A percentile compares a stretch with the other conserved stretches of the same genome.
Conservation (phyloP, 2,797 vertebrate genomes). For the Meda fulgida region DNA sequence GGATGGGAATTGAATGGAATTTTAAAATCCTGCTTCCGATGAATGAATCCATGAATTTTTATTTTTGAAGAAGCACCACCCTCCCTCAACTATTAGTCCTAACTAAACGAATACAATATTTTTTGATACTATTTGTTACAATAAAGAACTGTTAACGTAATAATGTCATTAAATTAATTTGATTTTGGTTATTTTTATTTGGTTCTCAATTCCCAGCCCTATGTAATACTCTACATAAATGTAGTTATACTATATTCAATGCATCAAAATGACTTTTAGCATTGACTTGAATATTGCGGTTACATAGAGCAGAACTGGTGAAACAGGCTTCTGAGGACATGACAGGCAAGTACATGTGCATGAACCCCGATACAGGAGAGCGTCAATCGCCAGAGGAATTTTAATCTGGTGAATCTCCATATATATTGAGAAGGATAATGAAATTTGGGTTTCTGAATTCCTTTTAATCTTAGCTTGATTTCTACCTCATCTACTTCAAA, state of each 20-base stretch:
- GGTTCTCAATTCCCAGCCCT: not conserved
- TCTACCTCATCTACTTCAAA: conserved; percentile 3
- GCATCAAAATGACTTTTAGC: conserved; percentile 14
- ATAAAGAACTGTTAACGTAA: not conserved
- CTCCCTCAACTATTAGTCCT: not conserved
- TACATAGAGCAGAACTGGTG: conserved; percentile 37
- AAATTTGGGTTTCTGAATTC: conserved; percentile 26
- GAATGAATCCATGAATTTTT: not conserved
- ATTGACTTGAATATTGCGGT: conserved; percentile 37
- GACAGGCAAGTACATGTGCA: conserved; percentile 54
- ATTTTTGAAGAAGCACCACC: not conserved
- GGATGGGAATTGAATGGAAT: not conserved
- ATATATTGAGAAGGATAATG: not conserved
- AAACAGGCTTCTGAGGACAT: conserved; percentile 41
- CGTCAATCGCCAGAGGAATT: not conserved
- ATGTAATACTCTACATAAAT: not conserved
- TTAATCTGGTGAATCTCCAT: conserved; percentile 12
- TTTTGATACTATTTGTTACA: not conserved
- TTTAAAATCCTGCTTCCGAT: not conserved
- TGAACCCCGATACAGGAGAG: conserved; percentile 18
- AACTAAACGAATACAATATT: not conserved
- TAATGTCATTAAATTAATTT: not conserved
- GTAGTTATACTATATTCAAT: not conserved
- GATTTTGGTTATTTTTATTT: not conserved
- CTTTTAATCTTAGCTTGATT: conserved; percentile 15